Evolutionary conservation across 2,888 invertebrate species (phyloP).

Genomic region (Syrista parreyssii): DNA sequence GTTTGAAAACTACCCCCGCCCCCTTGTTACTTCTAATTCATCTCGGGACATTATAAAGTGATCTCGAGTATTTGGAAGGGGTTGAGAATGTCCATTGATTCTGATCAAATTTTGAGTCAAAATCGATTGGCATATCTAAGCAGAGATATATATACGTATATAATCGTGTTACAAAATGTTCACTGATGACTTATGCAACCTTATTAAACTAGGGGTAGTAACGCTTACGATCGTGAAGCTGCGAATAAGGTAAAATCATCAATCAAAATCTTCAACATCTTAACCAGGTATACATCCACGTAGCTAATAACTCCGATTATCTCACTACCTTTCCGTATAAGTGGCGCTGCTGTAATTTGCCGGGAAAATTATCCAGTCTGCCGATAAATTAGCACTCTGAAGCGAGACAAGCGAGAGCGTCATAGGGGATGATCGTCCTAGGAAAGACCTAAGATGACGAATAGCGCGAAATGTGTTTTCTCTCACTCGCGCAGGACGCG

Average conservation of each 20-base stretch:
- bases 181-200: background rate
- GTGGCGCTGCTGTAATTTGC: background rate
- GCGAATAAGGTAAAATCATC: background rate
- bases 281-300: background rate
- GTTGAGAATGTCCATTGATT: background rate
- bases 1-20: slow-evolving; percentile 15
- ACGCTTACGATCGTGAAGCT: background rate
- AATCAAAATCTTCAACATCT: background rate
- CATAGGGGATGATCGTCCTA: background rate
- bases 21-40: background rate
- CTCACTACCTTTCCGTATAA: background rate
- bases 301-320: background rate
- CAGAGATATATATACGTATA: background rate
- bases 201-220: background rate
- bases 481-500: background rate
- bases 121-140: background rate
- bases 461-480: background rate
- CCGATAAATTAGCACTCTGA: background rate
- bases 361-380: background rate
- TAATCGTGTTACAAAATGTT: background rate
- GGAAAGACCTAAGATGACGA: background rate
- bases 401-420: background rate
- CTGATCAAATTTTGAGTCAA: background rate
- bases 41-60: background rate
- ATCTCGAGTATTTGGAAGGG: background rate